Base-by-base conservation (phyloP, 2,888 invertebrate genomes). In the Cistogaster globosa region DNA sequence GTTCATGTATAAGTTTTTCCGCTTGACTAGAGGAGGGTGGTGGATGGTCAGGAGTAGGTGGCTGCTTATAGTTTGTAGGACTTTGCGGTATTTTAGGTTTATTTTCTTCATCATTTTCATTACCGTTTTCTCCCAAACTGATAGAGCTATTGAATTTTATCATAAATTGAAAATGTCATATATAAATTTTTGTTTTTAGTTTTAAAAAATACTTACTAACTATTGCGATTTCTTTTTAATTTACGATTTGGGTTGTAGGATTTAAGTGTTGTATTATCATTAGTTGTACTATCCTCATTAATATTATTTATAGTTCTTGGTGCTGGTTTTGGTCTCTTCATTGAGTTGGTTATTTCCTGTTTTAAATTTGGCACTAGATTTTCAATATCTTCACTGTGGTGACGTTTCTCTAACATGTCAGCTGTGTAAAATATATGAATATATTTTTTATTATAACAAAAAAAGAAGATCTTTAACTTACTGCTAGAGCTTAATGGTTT, bases 1-100 rank as follows among this genome's bases (percentile, higher is more conserved):
- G 95, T 91, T 97, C 97, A 91, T 97, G 96, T 89, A 98, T 98
- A 89, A 96, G 96, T 92, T 95, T 95, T 93, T 97, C 97, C 0
- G 98, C 98, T 88, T 97, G 97, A 89, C 95, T 94, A 5, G 98
- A 97, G 12, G 97, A 96, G 0, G 98, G 98, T 1, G 98, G 98
- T 5, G 98, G 98, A 93, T 98, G 98, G 88, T 98, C 98, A 0
- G 98, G 98, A 14, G 98, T 98, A 12, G 98, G 97, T 14, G 98
- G 98, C 92, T 98, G 98, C 72, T 95, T 95, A 90, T 98, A 98
- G 91, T 97, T 97, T 65, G 97, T 97, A 22, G 98, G 98, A 88
- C 97, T 97, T 88, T 97, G 93, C 0, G 98, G 98, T 88, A 88
- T 89, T 82, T 90, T 89, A 38, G 89, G 94, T 91, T 88, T 94